These are phyloP conservation scores for Scomber colias DNA, from an alignment of 2,113 vertebrate genomes.

Conservation along the genomic window DNA sequence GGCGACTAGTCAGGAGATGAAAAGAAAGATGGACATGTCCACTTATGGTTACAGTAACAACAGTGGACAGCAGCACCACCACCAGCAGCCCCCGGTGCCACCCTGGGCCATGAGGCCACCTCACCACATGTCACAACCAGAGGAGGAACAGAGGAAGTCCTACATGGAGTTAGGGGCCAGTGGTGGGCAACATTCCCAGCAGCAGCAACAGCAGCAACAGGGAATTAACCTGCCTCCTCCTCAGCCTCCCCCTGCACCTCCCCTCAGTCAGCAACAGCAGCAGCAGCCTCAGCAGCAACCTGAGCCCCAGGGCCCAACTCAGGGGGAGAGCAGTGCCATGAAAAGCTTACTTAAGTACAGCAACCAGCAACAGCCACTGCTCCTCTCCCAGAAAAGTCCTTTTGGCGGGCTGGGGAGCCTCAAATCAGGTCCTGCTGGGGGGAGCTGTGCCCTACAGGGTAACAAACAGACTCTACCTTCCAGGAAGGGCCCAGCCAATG, in stretches of 20 bases:
- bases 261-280: slow-evolving; percentile 74
- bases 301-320: slow-evolving; percentile 85
- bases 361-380: slow-evolving; percentile 93
- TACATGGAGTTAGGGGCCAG: slow-evolving; percentile 90
- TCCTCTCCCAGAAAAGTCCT: slow-evolving; percentile 92
- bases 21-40: slow-evolving; percentile 91
- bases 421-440: slow-evolving; percentile 85
- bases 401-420: slow-evolving; percentile 90
- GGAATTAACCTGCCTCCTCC: slow-evolving; percentile 74
- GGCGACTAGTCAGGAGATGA: slow-evolving; percentile 84
- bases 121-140: slow-evolving; percentile 84
- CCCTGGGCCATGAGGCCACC: slow-evolving; percentile 89
- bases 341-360: slow-evolving; percentile 97
- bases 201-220: slow-evolving; percentile 69
- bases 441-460: slow-evolving; percentile 92
- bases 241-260: slow-evolving; percentile 65
- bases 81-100: slow-evolving; percentile 85
- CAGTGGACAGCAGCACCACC: slow-evolving; percentile 82
- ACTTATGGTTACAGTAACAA: slow-evolving; percentile 87
- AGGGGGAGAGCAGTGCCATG: slow-evolving; percentile 93
- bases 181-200: slow-evolving; percentile 73
- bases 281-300: slow-evolving; percentile 80
- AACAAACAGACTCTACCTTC: slow-evolving; percentile 82
- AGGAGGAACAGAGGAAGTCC: slow-evolving; percentile 88
- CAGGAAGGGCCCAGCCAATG: slow-evolving; percentile 84